Base-by-base conservation (phyloP, 2,888 invertebrate species). In the Clivina fossor region DNA sequence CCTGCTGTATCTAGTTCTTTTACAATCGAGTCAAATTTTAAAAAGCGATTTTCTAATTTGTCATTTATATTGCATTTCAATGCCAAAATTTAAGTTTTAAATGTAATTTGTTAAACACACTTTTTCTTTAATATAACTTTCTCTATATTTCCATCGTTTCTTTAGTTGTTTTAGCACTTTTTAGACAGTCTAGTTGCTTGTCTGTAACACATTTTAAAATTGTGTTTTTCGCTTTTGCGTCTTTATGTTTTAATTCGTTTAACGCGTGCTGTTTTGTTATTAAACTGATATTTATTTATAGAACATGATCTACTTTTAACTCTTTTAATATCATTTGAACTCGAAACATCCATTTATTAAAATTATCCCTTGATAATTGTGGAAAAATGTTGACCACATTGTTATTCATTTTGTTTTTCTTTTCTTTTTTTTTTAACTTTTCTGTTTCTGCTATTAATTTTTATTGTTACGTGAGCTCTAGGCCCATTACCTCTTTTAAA, bases 111-210 rank as follows among this genome's bases (percentile, higher is more conserved):
- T 60, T 56, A 47, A 62, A 58, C 9, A 57, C 56, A 44, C 61
- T 62, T 59, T 63, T 64, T 47, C 60, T 55, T 53, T 62, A 54
- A 44, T 64, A 63, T 2, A 63, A 50, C 53, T 60, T 60, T 55
- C 62, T 48, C 20, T 63, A 47, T 11, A 56, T 15, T 48, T 56
- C 58, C 33, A 62, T 46, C 63, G 62, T 64, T 46, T 60, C 43
- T 33, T 61, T 56, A 24, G 61, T 56, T 15, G 60, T 62, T 32
- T 56, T 59, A 22, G 59, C 16, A 54, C 61, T 62, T 53, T 63
- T 61, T n/a, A 65, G 40, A 4, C 58, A 32, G 13, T 63, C 61
- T 2, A 63, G 22, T 48, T 63, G 59, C 58, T 59, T 62, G 35
- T 62, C 63, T 4, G 48, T 54, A 16, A 61, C 30, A 57, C 62